Evolutionary conservation across 2,888 invertebrate genomes (phyloP).

Genomic region (Drosophila stalkeri): DNA sequence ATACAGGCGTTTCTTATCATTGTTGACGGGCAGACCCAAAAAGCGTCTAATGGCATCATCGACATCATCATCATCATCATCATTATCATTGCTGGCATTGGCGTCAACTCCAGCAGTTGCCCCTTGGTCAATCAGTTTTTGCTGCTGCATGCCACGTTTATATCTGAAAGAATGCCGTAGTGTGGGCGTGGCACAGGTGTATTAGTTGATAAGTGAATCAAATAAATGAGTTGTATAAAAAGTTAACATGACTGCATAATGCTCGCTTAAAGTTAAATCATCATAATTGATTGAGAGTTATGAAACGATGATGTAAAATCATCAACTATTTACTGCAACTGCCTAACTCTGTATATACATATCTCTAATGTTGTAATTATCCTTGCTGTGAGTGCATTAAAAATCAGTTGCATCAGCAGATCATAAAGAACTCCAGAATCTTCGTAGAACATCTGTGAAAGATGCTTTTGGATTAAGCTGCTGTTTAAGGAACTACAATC

Average conservation of each 20-base stretch:
- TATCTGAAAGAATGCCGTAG: conserved; percentile 47
- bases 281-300: neutral
- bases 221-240: neutral
- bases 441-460: no score
- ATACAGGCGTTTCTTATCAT: conserved; percentile 20
- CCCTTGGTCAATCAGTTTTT: conserved; percentile 53
- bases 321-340: no score
- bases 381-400: no score
- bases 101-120: conserved; percentile 7
- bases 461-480: no score
- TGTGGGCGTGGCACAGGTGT: neutral
- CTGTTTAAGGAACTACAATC: no score
- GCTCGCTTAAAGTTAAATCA: neutral
- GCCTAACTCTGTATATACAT: no score
- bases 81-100: conserved; percentile 1
- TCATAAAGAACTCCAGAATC: no score
- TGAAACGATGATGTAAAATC: neutral
- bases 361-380: no score
- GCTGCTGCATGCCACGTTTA: conserved; percentile 46
- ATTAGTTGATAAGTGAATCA: neutral
- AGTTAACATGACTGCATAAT: neutral
- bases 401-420: no score
- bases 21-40: conserved; percentile 54
- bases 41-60: conserved; percentile 59
- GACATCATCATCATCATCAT: conserved; percentile 23